These are phyloP conservation scores for Epizoanthus scotinus DNA, from an alignment of 92 coral and sea anemone species.

Conservation along the genomic window DNA sequence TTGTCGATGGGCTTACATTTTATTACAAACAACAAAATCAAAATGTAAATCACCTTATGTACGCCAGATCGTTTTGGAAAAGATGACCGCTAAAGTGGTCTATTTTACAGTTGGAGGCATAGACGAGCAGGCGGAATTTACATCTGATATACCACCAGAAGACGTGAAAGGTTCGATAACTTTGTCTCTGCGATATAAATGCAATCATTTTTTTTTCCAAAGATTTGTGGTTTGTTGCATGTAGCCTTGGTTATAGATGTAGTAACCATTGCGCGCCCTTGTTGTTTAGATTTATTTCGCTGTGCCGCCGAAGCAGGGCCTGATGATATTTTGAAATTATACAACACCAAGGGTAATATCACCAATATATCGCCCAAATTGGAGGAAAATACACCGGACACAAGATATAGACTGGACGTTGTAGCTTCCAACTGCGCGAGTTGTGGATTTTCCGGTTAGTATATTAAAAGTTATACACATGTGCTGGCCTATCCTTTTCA, in stretches of 20 bases:
- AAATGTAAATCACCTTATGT: conserved; percentile 38
- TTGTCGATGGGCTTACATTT: conserved; percentile 8
- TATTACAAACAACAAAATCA: conserved; percentile 32
- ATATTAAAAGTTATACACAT: neutral
- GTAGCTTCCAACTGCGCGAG: conserved; percentile 88
- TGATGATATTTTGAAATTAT: conserved; percentile 77
- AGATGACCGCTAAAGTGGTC: conserved; percentile 83
- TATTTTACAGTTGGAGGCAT: conserved; percentile 83
- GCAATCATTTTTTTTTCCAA: too few species aligned
- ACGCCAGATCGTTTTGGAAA: conserved; percentile 12
- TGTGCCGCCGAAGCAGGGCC: conserved; percentile 93
- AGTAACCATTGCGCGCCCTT: neutral
- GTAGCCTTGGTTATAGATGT: conserved; percentile 2
- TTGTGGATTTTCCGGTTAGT: conserved; percentile 80
- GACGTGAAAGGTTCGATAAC: conserved; percentile 73
- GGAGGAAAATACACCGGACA: conserved; percentile 75
- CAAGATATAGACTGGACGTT: conserved; percentile 73
- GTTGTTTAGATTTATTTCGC: conserved; percentile 71
- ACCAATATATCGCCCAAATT: conserved; percentile 77
- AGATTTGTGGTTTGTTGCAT: conserved; percentile 1
- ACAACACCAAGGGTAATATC: conserved; percentile 81
- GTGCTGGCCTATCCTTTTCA: too few species aligned
- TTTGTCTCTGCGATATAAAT: neutral
- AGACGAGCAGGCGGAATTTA: conserved; percentile 81
- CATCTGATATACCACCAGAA: conserved; percentile 72